Evolutionary conservation across 2,888 invertebrate species (phyloP).

Genomic region (Eupithecia pulchellata): DNA sequence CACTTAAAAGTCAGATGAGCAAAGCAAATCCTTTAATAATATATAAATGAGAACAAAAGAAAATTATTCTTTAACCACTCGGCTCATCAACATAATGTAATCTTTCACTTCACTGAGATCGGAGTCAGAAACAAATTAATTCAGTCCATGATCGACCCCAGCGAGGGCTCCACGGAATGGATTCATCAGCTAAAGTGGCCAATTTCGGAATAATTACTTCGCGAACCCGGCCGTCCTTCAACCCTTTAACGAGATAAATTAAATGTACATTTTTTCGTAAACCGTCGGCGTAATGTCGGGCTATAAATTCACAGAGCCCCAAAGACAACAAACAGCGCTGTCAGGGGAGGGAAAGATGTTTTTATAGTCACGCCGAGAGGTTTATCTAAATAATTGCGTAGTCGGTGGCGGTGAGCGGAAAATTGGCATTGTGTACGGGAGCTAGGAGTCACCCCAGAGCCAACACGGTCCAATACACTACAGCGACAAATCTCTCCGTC

Average conservation of each 20-base stretch:
- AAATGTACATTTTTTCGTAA: slow-evolving; percentile 85
- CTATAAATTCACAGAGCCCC: slow-evolving; percentile 84
- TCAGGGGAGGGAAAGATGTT: slow-evolving; percentile 81
- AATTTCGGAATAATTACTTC: slow-evolving; percentile 85
- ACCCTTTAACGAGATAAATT: slow-evolving; percentile 86
- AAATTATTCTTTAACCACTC: slow-evolving; percentile 34
- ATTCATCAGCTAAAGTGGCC: slow-evolving; percentile 85
- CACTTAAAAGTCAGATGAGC: not conserved
- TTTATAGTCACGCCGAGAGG: slow-evolving; percentile 85
- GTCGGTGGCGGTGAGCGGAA: slow-evolving; percentile 84
- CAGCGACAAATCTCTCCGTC: slow-evolving; percentile 34
- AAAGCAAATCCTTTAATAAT: not conserved
- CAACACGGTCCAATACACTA: slow-evolving; percentile 25
- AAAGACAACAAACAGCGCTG: slow-evolving; percentile 81
- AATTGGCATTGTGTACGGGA: slow-evolving; percentile 77
- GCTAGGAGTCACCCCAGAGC: slow-evolving; percentile 32
- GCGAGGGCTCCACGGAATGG: slow-evolving; percentile 75
- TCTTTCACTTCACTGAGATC: slow-evolving; percentile 76
- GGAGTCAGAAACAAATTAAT: slow-evolving; percentile 77
- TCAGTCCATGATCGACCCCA: slow-evolving; percentile 74
- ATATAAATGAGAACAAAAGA: slow-evolving; percentile 14
- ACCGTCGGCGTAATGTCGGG: slow-evolving; percentile 78
- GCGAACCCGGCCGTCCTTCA: slow-evolving; percentile 83
- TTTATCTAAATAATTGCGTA: slow-evolving; percentile 85
- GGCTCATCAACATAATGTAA: slow-evolving; percentile 72